These are phyloP conservation scores for Xenopus laevis DNA, from an alignment of 2,113 vertebrate genomes.

Conservation along the genomic window DNA sequence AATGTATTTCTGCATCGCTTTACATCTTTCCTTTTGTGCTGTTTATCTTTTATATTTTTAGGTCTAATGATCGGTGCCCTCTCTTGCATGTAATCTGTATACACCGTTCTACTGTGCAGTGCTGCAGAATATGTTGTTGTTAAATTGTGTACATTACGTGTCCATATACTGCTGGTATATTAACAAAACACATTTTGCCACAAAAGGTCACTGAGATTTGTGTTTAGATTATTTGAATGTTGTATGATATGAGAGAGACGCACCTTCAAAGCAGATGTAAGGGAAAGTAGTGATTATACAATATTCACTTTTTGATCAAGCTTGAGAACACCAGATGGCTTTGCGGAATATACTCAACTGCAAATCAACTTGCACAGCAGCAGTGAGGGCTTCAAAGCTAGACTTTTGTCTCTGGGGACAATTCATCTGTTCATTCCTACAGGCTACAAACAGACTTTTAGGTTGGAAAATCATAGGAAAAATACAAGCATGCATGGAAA, in stretches of 20 bases:
- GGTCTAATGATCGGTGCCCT: no score
- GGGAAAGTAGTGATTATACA: slow-evolving; percentile 18
- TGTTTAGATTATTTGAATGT: not conserved
- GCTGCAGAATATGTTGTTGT: no score
- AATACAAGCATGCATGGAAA: slow-evolving; percentile 4
- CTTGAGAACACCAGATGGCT: slow-evolving; percentile 30
- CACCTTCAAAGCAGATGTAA: slow-evolving; percentile 24
- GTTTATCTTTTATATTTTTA: no score
- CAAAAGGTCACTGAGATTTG: slow-evolving; percentile 3
- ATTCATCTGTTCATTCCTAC: slow-evolving; percentile 40
- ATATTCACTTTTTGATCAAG: slow-evolving; percentile 30
- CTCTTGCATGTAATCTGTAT: no score
- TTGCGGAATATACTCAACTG: slow-evolving; percentile 28
- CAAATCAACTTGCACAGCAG: slow-evolving; percentile 32
- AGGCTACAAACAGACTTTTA: slow-evolving; percentile 29
- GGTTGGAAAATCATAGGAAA: slow-evolving; percentile 17
- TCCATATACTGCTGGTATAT: not conserved
- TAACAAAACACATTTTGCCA: slow-evolving; percentile 14
- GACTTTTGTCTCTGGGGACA: slow-evolving; percentile 32
- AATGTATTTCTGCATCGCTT: no score
- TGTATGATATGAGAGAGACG: slow-evolving; percentile 12
- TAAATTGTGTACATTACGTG: no score
- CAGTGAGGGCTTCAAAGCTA: slow-evolving; percentile 34
- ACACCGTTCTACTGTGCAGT: no score
- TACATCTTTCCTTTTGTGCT: no score